Percentiles rank a stretch among this genome's conserved stretches.
Evolutionary conservation across 2,113 vertebrate genomes (phyloP).

Genomic region (Emydocephalus ijimae): DNA sequence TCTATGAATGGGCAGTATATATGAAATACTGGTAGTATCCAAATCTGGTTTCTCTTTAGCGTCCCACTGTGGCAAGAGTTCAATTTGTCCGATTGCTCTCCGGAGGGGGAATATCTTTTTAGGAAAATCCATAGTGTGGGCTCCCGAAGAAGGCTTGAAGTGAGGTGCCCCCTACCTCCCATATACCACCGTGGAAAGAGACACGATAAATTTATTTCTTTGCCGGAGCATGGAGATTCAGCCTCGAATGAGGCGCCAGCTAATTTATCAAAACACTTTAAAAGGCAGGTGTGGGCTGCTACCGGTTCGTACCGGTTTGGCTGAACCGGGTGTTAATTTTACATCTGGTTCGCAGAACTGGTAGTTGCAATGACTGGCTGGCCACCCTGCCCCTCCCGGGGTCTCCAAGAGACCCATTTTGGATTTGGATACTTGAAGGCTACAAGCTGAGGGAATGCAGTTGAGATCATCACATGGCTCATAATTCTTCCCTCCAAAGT

Average conservation of each 20-base stretch:
- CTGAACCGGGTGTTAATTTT: too few species aligned
- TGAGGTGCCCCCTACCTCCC: neutral
- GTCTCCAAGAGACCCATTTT: too few species aligned
- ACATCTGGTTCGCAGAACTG: too few species aligned
- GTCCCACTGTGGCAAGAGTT: neutral
- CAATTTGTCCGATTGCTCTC: neutral
- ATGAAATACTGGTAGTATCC: neutral
- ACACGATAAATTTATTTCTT: neutral
- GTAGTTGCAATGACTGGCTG: too few species aligned
- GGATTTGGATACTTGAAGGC: neutral
- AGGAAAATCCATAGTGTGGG: neutral
- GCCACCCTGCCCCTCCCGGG: too few species aligned
- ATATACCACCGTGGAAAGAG: neutral
- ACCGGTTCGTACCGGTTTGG: too few species aligned
- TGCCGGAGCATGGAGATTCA: too few species aligned
- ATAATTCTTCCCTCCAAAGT: neutral
- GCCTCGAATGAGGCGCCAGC: neutral
- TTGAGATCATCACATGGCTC: neutral
- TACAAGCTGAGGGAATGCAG: neutral
- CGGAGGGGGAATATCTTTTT: neutral
- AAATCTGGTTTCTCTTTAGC: neutral
- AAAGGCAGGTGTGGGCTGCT: too few species aligned
- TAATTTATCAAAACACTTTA: neutral
- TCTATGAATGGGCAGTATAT: neutral
- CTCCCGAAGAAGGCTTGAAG: neutral